These are phyloP conservation scores for Plecturocebus donacophilus DNA, from an alignment of 2,113 vertebrate species.

Conservation along the genomic window DNA sequence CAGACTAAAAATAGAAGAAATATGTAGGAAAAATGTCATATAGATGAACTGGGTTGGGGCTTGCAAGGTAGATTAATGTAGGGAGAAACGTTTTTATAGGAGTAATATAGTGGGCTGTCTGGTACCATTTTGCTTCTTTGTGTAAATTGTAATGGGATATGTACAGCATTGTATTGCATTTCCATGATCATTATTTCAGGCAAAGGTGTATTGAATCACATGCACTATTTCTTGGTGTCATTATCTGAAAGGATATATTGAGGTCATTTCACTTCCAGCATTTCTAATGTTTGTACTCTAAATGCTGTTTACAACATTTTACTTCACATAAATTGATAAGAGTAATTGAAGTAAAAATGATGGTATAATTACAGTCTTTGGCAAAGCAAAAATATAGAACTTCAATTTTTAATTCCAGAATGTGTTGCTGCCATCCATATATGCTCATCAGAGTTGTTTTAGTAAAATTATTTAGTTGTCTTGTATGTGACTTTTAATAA, in stretches of 20 bases:
- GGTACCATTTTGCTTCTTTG: background rate
- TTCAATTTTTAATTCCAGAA: background rate
- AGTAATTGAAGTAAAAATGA: constrained; percentile 2
- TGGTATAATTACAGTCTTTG: background rate
- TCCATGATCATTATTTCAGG: background rate
- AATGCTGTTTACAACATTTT: background rate
- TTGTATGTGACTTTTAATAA: background rate
- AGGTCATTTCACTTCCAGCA: background rate
- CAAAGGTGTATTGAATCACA: background rate
- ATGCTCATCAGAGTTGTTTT: background rate
- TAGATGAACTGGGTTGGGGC: background rate
- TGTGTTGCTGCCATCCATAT: background rate
- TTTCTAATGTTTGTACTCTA: background rate
- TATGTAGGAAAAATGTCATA: background rate
- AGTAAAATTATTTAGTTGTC: background rate
- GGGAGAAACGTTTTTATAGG: background rate
- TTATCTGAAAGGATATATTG: background rate
- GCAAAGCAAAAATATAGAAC: constrained; percentile 17
- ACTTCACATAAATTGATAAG: background rate
- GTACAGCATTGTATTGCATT: background rate
- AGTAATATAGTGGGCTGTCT: background rate
- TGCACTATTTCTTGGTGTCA: background rate
- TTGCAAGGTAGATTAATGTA: background rate
- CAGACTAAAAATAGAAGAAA: background rate
- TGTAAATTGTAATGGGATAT: background rate